Conservation (phyloP, 2,113 vertebrate species). For the Saccopteryx leptura region DNA sequence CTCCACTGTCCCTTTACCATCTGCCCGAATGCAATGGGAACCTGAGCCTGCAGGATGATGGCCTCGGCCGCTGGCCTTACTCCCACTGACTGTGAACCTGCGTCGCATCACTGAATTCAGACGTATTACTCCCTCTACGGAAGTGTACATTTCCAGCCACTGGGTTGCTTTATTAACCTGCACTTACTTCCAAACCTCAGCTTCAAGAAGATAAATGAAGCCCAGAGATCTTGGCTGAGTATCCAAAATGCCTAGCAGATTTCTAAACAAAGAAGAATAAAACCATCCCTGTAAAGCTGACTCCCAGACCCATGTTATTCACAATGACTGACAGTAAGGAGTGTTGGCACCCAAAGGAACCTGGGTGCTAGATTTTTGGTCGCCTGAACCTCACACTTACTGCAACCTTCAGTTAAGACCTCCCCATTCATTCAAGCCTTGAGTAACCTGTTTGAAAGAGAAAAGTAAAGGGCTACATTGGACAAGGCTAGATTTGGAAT, state of each 20-base stretch:
- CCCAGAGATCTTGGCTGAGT: neutral
- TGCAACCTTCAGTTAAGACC: neutral
- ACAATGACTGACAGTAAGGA: neutral
- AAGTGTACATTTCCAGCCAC: neutral
- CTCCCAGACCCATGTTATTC: neutral
- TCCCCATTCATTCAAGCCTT: neutral
- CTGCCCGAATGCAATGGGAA: no score
- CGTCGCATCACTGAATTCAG: neutral
- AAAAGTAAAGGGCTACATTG: neutral
- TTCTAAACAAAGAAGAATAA: conserved; percentile 26
- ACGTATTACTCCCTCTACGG: neutral
- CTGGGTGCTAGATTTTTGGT: no score
- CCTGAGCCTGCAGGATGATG: no score
- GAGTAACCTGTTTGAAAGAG: neutral
- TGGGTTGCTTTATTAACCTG: neutral
- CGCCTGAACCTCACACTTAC: neutral
- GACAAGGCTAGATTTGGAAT: neutral
- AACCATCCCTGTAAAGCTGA: neutral
- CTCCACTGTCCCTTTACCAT: no score
- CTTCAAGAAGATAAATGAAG: conserved; percentile 1
- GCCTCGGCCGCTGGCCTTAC: no score
- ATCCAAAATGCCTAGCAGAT: neutral
- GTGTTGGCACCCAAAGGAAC: neutral
- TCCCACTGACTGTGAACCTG: neutral
- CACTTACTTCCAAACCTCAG: neutral